phyloP scores from a whole-genome alignment of 2,797 vertebrate species.

The Picus viridis region DNA sequence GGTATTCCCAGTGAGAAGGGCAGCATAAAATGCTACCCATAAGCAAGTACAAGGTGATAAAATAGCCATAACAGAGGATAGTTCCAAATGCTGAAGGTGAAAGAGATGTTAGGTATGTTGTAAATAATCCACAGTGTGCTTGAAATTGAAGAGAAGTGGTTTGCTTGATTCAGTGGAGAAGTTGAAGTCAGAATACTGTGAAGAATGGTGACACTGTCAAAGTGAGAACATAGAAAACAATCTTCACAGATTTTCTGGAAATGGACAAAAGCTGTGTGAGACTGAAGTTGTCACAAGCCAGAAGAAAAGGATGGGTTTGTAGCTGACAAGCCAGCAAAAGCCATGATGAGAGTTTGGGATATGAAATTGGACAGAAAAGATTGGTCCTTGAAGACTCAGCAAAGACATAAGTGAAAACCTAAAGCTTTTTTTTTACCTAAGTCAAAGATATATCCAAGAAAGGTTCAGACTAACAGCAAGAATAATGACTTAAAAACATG shows the following conservation, averaged over 20 bases:
- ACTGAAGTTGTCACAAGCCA: background rate
- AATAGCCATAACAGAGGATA: background rate
- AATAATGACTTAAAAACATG: background rate
- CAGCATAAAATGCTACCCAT: background rate
- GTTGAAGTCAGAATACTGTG: background rate
- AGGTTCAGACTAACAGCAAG: background rate
- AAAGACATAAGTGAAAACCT: background rate
- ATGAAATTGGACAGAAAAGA: background rate
- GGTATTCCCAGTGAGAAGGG: background rate
- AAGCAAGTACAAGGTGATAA: background rate
- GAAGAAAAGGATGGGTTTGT: background rate
- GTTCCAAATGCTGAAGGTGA: background rate
- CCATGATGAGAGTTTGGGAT: background rate
- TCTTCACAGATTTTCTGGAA: background rate
- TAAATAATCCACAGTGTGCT: background rate
- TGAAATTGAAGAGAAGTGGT: background rate
- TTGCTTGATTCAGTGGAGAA: background rate
- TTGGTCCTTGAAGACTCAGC: background rate
- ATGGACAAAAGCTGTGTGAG: background rate
- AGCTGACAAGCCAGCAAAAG: background rate
- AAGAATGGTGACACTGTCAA: background rate
- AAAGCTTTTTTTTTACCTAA: background rate
- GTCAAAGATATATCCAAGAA: background rate
- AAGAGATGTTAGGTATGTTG: background rate
- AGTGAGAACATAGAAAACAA: background rate